Percentiles rank a stretch among this genome's conserved stretches.
These are phyloP conservation scores for Cheiracanthium punctorium DNA, from an alignment of 2,888 invertebrate species.

Conservation along the genomic window DNA sequence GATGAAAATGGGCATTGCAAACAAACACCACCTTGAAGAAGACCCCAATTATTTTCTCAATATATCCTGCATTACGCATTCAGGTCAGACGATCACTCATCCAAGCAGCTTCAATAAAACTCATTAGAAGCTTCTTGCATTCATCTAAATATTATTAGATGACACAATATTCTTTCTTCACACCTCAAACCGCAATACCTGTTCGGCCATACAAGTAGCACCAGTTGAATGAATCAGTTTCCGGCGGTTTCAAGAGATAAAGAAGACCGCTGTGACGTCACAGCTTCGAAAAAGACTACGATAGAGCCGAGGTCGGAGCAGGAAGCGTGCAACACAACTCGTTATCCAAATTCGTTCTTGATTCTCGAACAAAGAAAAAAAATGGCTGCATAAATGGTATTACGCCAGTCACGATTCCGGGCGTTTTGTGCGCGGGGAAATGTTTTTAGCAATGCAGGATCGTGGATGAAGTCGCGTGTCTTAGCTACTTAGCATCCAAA, in stretches of 20 bases:
- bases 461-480: conserved; percentile 40
- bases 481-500: neutral
- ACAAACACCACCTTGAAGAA: too few relatives aligned
- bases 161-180: neutral
- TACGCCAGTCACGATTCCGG: conserved; percentile 42
- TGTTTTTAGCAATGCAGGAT: conserved; percentile 14
- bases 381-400: conserved; percentile 36
- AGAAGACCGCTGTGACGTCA: conserved; percentile 3
- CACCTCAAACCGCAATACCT: neutral
- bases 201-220: neutral
- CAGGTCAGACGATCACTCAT: too few relatives aligned
- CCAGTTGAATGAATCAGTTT: neutral
- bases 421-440: conserved; percentile 20
- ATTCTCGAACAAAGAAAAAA: conserved; percentile 30
- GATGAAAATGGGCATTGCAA: too few relatives aligned
- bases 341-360: neutral
- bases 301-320: neutral
- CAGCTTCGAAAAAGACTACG: neutral
- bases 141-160: neutral
- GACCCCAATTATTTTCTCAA: too few relatives aligned
- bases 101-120: too few relatives aligned
- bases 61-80: too few relatives aligned
- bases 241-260: conserved; percentile 10
- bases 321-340: neutral
- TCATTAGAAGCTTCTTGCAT: too few relatives aligned